These are phyloP conservation scores for Leptodactylus fuscus DNA, from an alignment of 2,113 vertebrate species.

Conservation along the genomic window DNA sequence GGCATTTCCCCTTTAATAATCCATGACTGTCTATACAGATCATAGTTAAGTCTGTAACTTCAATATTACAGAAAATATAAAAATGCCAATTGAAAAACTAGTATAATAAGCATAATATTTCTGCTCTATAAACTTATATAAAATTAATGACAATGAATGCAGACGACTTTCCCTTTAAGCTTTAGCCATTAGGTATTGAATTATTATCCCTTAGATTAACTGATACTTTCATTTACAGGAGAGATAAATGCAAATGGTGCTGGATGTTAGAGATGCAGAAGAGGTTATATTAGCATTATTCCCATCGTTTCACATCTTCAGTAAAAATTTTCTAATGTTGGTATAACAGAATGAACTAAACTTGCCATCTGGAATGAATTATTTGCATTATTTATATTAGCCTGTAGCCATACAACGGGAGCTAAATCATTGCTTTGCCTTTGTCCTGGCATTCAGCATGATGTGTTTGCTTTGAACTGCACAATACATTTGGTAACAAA, in stretches of 20 bases:
- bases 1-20: too few species aligned
- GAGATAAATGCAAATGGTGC: neutral
- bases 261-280: neutral
- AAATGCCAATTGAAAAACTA: too few species aligned
- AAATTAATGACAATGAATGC: neutral
- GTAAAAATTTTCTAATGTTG: neutral
- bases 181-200: neutral
- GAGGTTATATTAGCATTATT: slow-evolving; percentile 29
- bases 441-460: neutral
- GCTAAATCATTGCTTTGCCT: slow-evolving; percentile 27
- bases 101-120: neutral
- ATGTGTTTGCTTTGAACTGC: slow-evolving; percentile 20
- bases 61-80: too few species aligned
- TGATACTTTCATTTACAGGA: neutral
- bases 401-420: slow-evolving; percentile 33
- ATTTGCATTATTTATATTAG: slow-evolving; percentile 48
- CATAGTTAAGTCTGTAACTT: too few species aligned
- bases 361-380: slow-evolving; percentile 33
- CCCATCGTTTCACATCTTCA: neutral
- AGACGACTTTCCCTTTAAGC: neutral
- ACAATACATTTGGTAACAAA: neutral
- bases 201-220: neutral
- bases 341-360: slow-evolving; percentile 14
- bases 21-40: too few species aligned
- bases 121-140: neutral